Evolutionary conservation across 2,888 invertebrate species (phyloP).

Genomic region (Aplocera efformata): DNA sequence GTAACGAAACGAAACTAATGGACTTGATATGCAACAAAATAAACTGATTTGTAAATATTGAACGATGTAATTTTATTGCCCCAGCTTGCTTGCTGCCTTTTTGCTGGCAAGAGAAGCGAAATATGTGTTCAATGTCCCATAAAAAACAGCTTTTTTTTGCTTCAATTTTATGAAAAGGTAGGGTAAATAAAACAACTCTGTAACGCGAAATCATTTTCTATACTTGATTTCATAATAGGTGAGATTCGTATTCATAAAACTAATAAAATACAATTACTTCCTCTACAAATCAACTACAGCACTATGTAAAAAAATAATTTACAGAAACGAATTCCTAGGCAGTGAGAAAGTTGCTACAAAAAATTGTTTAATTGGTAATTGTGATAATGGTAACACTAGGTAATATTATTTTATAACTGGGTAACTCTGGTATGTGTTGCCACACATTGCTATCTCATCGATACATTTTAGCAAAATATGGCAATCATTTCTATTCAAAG

Average conservation of each 20-base stretch:
- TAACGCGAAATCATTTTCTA: conserved; percentile 39
- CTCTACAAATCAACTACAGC: conserved; percentile 42
- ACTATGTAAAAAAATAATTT: conserved; percentile 71
- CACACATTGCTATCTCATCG: no score
- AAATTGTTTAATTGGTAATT: conserved; percentile 1
- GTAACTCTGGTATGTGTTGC: conserved; percentile 32
- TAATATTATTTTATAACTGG: conserved; percentile 25
- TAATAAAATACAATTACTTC: conserved; percentile 39
- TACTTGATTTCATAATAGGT: conserved; percentile 50
- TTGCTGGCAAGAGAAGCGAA: no score
- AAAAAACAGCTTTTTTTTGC: no score
- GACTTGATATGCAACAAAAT: conserved; percentile 75
- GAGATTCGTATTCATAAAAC: conserved; percentile 52
- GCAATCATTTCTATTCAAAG: no score
- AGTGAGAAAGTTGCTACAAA: conserved; percentile 42
- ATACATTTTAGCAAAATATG: no score
- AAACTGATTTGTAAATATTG: conserved; percentile 75
- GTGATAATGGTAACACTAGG: conserved; percentile 46
- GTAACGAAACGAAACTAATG: conserved; percentile 60
- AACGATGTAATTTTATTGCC: conserved; percentile 30
- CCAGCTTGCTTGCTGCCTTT: no score
- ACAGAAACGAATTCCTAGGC: conserved; percentile 55
- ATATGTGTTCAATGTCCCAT: no score
- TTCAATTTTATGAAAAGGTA: no score
- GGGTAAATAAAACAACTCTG: conserved; percentile 39